phyloP scores from a whole-genome alignment of 2,113 vertebrate genomes.

The Alouatta palliata region DNA sequence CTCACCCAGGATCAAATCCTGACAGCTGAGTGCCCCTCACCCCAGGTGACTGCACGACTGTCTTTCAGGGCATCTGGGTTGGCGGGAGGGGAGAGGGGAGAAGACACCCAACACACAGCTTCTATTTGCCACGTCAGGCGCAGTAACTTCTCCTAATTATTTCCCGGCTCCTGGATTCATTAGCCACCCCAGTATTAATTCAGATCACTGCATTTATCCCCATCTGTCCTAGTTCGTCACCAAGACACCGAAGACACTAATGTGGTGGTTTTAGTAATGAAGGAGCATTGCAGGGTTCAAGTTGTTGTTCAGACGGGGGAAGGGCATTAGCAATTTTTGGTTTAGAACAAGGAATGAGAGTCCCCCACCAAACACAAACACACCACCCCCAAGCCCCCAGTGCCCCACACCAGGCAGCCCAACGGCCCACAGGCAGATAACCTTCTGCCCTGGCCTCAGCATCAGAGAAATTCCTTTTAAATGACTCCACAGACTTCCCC shows the following conservation, averaged over 20 bases:
- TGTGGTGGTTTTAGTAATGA: neutral
- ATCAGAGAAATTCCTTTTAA: constrained; percentile 67
- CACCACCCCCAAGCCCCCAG: neutral
- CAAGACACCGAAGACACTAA: constrained; percentile 41
- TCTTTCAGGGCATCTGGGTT: neutral
- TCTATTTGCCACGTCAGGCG: accelerated
- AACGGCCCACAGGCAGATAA: neutral
- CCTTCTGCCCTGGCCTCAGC: neutral
- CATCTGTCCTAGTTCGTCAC: constrained; percentile 71
- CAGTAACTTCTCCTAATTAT: constrained; percentile 65
- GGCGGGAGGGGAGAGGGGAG: neutral
- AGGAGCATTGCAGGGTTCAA: neutral
- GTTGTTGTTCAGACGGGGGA: neutral
- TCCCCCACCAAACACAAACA: neutral
- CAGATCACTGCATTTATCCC: constrained; percentile 50
- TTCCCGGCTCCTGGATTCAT: constrained; percentile 62
- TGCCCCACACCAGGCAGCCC: neutral
- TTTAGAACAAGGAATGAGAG: neutral
- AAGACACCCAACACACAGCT: accelerated
- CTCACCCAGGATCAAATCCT: neutral
- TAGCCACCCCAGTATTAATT: constrained; percentile 64
- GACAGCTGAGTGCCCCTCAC: accelerated
- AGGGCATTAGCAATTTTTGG: neutral
- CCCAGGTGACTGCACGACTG: accelerated
- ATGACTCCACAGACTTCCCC: constrained; percentile 48